Conservation (phyloP, 1,140 invertebrate species). For the Cephus cinctus region DNA sequence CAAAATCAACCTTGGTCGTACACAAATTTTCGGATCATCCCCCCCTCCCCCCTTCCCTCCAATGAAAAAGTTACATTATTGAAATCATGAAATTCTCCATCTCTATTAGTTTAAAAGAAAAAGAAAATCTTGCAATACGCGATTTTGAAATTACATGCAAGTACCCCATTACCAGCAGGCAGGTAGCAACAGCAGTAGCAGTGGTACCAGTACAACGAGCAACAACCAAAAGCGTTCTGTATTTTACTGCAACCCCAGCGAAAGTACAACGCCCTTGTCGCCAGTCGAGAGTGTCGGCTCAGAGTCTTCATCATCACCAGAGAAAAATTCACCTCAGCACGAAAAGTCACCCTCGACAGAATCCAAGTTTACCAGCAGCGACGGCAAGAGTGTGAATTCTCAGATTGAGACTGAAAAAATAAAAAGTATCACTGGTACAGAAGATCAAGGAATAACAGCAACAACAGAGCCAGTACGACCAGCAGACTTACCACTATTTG, state of each 20-base stretch:
- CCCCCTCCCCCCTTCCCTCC: too few species aligned
- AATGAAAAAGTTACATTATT: too few species aligned
- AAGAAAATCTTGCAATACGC: too few species aligned
- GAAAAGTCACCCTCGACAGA: too few species aligned
- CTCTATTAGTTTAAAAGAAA: too few species aligned
- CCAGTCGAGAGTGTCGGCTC: slow-evolving; percentile 40
- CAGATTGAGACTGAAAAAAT: slow-evolving; percentile 11
- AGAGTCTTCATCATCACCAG: slow-evolving; percentile 24
- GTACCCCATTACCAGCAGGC: slow-evolving; percentile 40
- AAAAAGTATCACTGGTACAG: too few species aligned
- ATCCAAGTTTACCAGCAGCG: too few species aligned
- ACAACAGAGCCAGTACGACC: slow-evolving; percentile 49
- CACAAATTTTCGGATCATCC: too few species aligned
- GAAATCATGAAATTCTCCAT: too few species aligned
- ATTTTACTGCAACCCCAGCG: slow-evolving; percentile 51
- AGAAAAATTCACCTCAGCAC: slow-evolving; percentile 13
- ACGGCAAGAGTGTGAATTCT: slow-evolving; percentile 12
- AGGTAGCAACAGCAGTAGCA: slow-evolving; percentile 25
- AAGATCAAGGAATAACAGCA: slow-evolving; percentile 4
- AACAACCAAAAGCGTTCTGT: slow-evolving; percentile 48
- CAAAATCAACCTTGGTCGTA: too few species aligned
- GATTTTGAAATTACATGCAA: too few species aligned
- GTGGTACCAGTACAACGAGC: slow-evolving; percentile 37
- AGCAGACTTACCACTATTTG: slow-evolving; percentile 65
- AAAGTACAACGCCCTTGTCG: slow-evolving; percentile 42